Conservation (phyloP, 2,888 invertebrate genomes). For the Drosophila lutescens region DNA sequence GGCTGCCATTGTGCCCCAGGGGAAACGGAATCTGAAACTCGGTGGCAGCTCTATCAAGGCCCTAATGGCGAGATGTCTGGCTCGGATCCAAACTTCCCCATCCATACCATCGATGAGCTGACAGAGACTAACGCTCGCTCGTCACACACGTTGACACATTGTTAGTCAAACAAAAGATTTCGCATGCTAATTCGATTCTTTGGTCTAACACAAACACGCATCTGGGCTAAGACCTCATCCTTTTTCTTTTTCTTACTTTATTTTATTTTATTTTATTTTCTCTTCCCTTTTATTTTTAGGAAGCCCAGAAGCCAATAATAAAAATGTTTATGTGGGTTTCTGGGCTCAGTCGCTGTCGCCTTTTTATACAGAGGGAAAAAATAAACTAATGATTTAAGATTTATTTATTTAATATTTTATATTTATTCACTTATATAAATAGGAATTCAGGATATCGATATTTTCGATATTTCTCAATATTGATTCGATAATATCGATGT, state of each 20-base stretch:
- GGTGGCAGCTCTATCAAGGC: slow-evolving; percentile 22
- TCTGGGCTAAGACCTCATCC: slow-evolving; percentile 30
- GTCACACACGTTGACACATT: slow-evolving; percentile 78
- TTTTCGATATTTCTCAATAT: no score
- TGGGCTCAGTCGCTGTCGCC: slow-evolving; percentile 13
- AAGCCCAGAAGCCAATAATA: slow-evolving; percentile 65
- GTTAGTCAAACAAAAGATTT: slow-evolving; percentile 80
- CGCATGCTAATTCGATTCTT: slow-evolving; percentile 78
- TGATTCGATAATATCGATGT: no score
- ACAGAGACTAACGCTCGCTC: slow-evolving; percentile 49
- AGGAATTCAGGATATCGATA: no score
- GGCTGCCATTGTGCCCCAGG: slow-evolving; percentile 22
- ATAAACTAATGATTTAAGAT: no score
- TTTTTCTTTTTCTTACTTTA: background rate
- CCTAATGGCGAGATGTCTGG: slow-evolving; percentile 26
- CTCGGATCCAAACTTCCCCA: slow-evolving; percentile 11
- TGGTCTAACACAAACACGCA: slow-evolving; percentile 51
- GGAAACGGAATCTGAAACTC: background rate
- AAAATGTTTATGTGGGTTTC: slow-evolving; percentile 71
- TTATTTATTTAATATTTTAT: no score
- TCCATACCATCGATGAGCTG: slow-evolving; percentile 31
- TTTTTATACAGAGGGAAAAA: slow-evolving; percentile 17
- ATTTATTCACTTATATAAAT: no score
- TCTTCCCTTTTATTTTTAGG: slow-evolving; percentile 17
- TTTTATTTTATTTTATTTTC: slow-evolving; percentile 12